Base-by-base conservation (phyloP, 2,888 invertebrate genomes). In the Seira sanloemensis region DNA sequence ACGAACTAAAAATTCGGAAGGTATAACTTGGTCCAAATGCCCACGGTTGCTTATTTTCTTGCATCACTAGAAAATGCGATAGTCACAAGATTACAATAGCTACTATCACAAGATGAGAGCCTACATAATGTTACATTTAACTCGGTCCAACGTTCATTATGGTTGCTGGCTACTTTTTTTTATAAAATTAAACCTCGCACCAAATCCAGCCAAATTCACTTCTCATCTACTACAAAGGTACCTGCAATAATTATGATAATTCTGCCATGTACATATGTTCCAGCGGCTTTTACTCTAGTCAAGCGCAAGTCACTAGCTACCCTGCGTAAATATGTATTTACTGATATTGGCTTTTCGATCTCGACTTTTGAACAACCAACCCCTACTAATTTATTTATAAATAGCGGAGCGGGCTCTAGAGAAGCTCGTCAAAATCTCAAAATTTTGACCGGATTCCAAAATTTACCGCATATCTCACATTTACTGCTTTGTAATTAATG, bases 31-130 rank as follows among this genome's bases (percentile, higher is more conserved):
- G 50, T 50, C 50, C 50, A 12, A 50, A 50, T 50, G 50, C 50
- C 50, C 50, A n/a, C n/a, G 50, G 50, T 50, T 50, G 50, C 16
- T 50, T 50, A 18, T 50, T 50, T 12, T 18, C 12, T 50, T 18
- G 2, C 50, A n/a, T 12, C 50, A 50, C 50, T 50, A 50, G 16
- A 50, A 50, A 50, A 50, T 50, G 50, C 50, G 50, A 50, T 50
- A n/a, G n/a, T 50, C 50, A 50, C 50, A 50, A 50, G n/a, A 37
- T 37, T 37, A 37, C 50, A n/a, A n/a, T 50, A 50, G 50, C 50
- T 50, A n/a, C 50, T 50, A 50, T 50, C 50, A 50, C n/a, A 18
- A 7, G n/a, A 50, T 1, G 50, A n/a, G 16, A 18, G 50, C 50
- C 50, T 50, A 50, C 50, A 50, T 50, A 50, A 50, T n/a, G n/a